Evolutionary conservation across 2,113 vertebrate genomes (phyloP), one percentile per base, ranked within the genome.

Genomic region (Onychorhynchus coronatus): DNA sequence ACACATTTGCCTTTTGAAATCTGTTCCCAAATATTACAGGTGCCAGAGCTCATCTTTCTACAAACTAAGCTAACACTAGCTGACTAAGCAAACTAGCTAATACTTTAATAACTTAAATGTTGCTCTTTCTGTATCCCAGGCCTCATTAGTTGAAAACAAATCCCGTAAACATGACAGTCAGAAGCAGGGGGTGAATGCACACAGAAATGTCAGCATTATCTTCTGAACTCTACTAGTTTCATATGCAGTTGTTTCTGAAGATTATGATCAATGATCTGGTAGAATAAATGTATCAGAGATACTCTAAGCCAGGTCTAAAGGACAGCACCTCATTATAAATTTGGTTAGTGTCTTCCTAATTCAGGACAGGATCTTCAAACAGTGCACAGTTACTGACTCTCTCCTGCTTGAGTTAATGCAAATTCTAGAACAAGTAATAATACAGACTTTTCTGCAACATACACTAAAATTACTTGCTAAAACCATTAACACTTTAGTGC

Each of bases 161-260:
- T 28, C 14, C 23, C 71, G 41, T 47, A 56, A 65, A 47, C 10
- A 7, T 1, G 3, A 85, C 13, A 30, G 49, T 22, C 30, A 22
- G 41, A 33, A 70, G 62, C 2, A 4, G 13, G 1, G 5, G 4
- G 8, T 7, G 7, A 37, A 62, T 0, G 0, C 11, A 35, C 41
- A 78, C 3, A 55, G 35, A 91, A 62, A 46, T 3, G 9, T 0
- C 6, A 13, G 47, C 25, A 4, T 62, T 20, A 39, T 14, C 58
- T 85, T 58, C 42, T 3, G 5, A 63, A 77, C 30, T 67, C 44
- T 18, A 18, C 16, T 21, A 21, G 22, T 31, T 81, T 33, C 28
- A 47, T 9, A 28, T 0, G 35, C 16, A 55, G 27, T 5, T 35
- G 28, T 53, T 78, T 46, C 68, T 86, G 33, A 83, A 59, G 12